Evolutionary conservation across 2,888 invertebrate species (phyloP).

Genomic region (Margaritifera margaritifera): DNA sequence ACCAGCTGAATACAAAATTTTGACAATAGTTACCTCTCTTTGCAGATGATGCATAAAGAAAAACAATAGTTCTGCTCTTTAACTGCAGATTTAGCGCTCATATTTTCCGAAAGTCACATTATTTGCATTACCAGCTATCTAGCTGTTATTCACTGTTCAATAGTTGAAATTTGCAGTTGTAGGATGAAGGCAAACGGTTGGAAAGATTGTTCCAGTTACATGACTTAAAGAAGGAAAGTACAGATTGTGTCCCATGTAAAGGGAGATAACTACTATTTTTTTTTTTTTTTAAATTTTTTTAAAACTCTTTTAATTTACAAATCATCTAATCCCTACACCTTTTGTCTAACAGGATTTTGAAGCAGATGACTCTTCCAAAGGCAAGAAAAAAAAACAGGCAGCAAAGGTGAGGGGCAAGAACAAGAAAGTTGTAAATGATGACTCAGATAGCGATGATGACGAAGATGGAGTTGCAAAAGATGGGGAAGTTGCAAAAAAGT

Average conservation of each 20-base stretch:
- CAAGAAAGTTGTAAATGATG: constrained; percentile 22
- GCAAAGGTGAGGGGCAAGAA: constrained; percentile 14
- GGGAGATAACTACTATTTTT: not conserved
- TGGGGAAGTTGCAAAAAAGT: not conserved
- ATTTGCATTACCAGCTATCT: no score
- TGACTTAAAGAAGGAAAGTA: not conserved
- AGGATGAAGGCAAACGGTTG: no score
- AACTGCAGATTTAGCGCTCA: no score
- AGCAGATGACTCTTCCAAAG: constrained; percentile 23
- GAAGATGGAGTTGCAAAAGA: constrained; percentile 13
- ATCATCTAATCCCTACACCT: not conserved
- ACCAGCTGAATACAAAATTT: no score
- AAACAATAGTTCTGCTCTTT: no score
- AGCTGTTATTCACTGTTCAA: no score
- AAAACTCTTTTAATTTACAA: not conserved
- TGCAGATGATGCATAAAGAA: no score
- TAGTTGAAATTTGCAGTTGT: no score
- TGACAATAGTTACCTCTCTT: no score
- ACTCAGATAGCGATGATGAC: constrained; percentile 31
- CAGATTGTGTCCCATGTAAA: not conserved
- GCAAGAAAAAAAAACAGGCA: constrained; percentile 29
- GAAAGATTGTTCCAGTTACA: no score
- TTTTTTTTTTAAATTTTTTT: no score
- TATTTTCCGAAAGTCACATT: no score
- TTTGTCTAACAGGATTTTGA: constrained; percentile 51